A percentile compares a stretch with the other conserved stretches of the same genome.
Conservation (phyloP, 53 echinoderm and acorn worm genomes). For the Antedon mediterranea region DNA sequence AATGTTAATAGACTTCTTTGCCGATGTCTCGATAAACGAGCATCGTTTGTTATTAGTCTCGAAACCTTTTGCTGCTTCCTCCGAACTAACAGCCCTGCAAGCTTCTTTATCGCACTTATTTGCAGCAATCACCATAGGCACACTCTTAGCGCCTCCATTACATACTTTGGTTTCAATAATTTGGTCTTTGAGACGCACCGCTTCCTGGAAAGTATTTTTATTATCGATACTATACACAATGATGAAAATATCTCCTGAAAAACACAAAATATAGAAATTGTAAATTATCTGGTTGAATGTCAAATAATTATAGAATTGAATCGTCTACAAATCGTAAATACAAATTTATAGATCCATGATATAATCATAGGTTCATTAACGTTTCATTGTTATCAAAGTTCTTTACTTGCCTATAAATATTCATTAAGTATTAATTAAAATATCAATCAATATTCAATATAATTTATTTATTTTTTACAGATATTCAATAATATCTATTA, state of each 20-base stretch:
- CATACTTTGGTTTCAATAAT: slow-evolving; percentile 82
- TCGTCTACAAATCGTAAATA: too few species aligned
- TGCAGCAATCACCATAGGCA: slow-evolving; percentile 53
- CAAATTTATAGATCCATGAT: too few species aligned
- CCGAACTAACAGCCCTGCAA: slow-evolving; percentile 30
- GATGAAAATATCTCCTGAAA: slow-evolving; percentile 87
- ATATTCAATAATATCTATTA: too few species aligned
- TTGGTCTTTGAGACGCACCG: slow-evolving; percentile 61
- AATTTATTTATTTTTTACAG: too few species aligned
- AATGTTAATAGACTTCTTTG: slow-evolving; percentile 41
- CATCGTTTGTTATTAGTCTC: slow-evolving; percentile 20
- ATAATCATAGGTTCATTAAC: too few species aligned
- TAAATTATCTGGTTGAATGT: too few species aligned
- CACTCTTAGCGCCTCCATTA: slow-evolving; percentile 48
- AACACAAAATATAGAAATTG: too few species aligned
- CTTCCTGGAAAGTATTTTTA: slow-evolving; percentile 82
- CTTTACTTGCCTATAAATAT: too few species aligned
- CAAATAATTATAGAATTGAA: too few species aligned
- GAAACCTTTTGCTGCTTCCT: slow-evolving; percentile 36
- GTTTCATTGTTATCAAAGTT: too few species aligned
- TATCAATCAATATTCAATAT: too few species aligned
- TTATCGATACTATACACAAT: slow-evolving; percentile 91
- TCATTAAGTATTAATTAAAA: too few species aligned
- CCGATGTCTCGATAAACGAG: slow-evolving; percentile 46
- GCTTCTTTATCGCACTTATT: slow-evolving; percentile 42